Base-by-base conservation (phyloP, 2,888 invertebrate species). In the Glaucopsyche alexis region DNA sequence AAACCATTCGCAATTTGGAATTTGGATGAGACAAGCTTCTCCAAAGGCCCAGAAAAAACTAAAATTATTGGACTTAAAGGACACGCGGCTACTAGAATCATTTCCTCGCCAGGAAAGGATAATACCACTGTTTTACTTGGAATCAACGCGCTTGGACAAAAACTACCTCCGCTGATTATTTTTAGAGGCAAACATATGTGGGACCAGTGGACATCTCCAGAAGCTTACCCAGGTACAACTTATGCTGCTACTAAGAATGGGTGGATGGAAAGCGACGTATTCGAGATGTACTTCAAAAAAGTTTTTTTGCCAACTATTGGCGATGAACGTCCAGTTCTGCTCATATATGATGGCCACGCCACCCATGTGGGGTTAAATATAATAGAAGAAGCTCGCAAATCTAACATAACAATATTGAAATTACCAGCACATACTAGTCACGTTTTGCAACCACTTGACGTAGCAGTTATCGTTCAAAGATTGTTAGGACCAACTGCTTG, bases 121-220 rank as follows among this genome's bases (percentile, higher is more conserved):
- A 80, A 80, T 66, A 80, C 77, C 1, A 80, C 81, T 1, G 78
- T 79, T 8, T 74, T 80, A 7, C 72, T 80, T 16, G 78, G 76
- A 7, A 72, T 72, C n/a, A 81, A 75, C 67, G 81, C 80, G 7
- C 2, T 65, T 40, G 81, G 81, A 29, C 78, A 79, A 14, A 80
- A 81, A 77, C 71, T 75, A 52, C 80, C 80, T 11, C 80, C 80
- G 0, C 55, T 80, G 42, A 80, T 82, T n/a, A 74, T 82, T 0
- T 80, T 55, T 50, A 80, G 78, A 60, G 81, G 79, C 0, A 80
- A 80, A 74, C 47, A 81, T 78, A 38, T 79, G 72, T 74, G 85
- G 82, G 73, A 85, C 78, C 2, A 82, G 79, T 80, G 81, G 80
- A 75, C 47, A 38, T 74, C 71, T 19, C 60, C 67, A 38, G 66